Conservation (phyloP, 2,113 vertebrate genomes). For the Micronycteris hirsuta region DNA sequence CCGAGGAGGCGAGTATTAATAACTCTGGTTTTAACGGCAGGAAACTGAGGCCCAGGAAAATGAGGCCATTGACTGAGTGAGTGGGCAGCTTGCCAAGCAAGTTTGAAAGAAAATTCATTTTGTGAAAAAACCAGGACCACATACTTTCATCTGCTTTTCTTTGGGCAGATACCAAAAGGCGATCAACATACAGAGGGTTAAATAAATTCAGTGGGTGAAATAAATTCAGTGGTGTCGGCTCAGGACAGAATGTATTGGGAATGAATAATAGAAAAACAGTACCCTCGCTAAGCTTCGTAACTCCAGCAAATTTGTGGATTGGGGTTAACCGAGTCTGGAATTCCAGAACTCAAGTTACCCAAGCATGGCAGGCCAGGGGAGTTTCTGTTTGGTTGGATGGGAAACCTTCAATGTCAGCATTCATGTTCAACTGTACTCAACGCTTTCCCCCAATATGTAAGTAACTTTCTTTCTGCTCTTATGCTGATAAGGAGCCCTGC, state of each 20-base stretch:
- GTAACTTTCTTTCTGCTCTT: background rate
- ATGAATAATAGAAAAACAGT: conserved; percentile 33
- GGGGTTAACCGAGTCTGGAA: conserved; percentile 54
- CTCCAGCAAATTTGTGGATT: conserved; percentile 44
- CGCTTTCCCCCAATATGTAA: background rate
- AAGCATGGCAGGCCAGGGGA: background rate
- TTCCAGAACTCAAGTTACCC: conserved; percentile 61
- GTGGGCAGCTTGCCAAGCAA: background rate
- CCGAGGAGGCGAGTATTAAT: background rate
- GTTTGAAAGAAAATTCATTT: background rate
- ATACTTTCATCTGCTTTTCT: background rate
- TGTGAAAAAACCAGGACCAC: background rate
- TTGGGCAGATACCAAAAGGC: background rate
- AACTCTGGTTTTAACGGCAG: background rate
- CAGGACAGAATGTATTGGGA: background rate
- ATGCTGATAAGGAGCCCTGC: background rate
- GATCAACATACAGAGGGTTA: conserved; percentile 6
- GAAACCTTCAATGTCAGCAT: conserved; percentile 61
- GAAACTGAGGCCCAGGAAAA: background rate
- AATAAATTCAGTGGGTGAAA: background rate
- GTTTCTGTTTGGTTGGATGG: conserved; percentile 27
- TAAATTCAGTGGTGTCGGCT: background rate
- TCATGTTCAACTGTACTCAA: background rate
- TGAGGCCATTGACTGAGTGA: background rate
- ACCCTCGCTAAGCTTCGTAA: background rate